Percentiles rank a stretch among this genome's conserved stretches.
phyloP scores from a whole-genome alignment of 2,888 invertebrate genomes.

The Malachius bipustulatus region DNA sequence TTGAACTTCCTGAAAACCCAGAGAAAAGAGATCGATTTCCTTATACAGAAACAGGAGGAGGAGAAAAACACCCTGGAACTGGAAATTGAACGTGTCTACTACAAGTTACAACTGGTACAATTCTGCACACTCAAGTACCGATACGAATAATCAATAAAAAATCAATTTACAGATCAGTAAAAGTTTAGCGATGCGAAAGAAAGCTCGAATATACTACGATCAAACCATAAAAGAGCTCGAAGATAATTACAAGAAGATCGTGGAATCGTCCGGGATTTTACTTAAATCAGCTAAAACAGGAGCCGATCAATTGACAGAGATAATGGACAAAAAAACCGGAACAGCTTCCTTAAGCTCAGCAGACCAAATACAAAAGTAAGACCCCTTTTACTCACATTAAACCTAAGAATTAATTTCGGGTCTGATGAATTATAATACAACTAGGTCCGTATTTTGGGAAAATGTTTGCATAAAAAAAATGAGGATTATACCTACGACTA shows the following conservation, averaged over 20 bases:
- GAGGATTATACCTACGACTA: too few species aligned
- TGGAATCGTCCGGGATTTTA: conserved; percentile 7
- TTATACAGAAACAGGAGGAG: conserved; percentile 11
- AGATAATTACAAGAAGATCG: conserved; percentile 10
- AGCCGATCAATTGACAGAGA: conserved; percentile 7
- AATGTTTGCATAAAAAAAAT: too few species aligned
- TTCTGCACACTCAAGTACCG: neutral
- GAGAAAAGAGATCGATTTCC: conserved; percentile 11
- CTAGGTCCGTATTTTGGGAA: too few species aligned
- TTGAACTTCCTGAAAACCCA: conserved; percentile 10
- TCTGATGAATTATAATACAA: too few species aligned
- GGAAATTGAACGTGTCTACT: conserved; percentile 10
- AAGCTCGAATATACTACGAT: conserved; percentile 10
- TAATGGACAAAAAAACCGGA: conserved; percentile 12
- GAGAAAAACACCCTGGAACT: conserved; percentile 10
- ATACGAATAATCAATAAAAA: too few species aligned
- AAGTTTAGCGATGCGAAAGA: conserved; percentile 10
- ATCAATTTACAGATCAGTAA: conserved; percentile 12
- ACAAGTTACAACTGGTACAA: conserved; percentile 11
- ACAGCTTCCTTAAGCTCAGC: conserved; percentile 5
- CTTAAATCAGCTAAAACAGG: conserved; percentile 2
- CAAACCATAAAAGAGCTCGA: conserved; percentile 12
- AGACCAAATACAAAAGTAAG: too few species aligned
- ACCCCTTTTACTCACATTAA: too few species aligned
- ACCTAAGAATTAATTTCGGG: too few species aligned